These are phyloP conservation scores for Leucosticte australis DNA, from an alignment of 2,113 vertebrate genomes.

Conservation along the genomic window DNA sequence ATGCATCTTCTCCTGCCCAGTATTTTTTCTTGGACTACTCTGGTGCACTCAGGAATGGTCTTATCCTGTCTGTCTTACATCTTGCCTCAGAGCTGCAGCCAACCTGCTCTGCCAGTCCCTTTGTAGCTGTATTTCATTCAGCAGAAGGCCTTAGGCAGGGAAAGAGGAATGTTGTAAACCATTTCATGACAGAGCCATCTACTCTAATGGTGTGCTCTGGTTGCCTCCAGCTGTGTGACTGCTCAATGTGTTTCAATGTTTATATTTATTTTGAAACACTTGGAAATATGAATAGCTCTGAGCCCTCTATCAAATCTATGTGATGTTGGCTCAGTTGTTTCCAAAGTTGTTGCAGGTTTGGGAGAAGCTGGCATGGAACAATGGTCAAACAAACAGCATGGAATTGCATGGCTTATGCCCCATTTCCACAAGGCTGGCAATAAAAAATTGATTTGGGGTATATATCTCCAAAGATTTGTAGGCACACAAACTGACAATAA, in stretches of 20 bases:
- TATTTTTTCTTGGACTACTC: not conserved
- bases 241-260: not conserved
- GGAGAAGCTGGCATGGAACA: not conserved
- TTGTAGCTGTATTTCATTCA: not conserved
- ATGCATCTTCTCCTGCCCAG: not conserved
- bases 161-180: not conserved
- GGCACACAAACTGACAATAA: not conserved
- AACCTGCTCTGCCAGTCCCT: not conserved
- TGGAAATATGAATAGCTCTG: not conserved
- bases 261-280: not conserved
- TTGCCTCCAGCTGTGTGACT: not conserved
- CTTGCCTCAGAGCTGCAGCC: not conserved
- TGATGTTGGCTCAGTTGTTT: not conserved
- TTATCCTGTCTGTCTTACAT: not conserved
- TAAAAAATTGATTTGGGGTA: not conserved
- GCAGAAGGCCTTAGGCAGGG: not conserved
- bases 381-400: not conserved
- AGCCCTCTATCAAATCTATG: not conserved
- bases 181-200: not conserved
- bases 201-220: not conserved
- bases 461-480: not conserved
- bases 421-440: not conserved
- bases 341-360: not conserved
- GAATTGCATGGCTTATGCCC: not conserved
- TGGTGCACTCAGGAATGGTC: not conserved